Evolutionary conservation across 2,888 invertebrate genomes (phyloP).

Genomic region (Philopedon plagiatum): DNA sequence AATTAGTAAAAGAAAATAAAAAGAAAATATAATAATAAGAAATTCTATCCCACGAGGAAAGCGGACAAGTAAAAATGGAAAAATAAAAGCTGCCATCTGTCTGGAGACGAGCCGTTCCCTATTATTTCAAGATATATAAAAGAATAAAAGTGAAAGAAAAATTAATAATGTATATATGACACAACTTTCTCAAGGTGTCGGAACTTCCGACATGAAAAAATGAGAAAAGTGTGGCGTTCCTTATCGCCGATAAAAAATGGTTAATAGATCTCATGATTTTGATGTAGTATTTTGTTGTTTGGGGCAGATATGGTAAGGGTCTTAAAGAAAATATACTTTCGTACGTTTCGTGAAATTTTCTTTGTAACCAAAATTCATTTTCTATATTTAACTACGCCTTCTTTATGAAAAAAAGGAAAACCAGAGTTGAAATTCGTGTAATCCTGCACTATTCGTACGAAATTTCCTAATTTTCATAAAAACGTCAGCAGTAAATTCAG

Average conservation of each 20-base stretch:
- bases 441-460: background rate
- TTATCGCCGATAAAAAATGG: background rate
- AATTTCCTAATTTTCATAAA: background rate
- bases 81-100: conserved; percentile 39
- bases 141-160: conserved; percentile 33
- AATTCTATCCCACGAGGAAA: conserved; percentile 19
- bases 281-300: background rate
- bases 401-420: no score
- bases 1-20: conserved; percentile 25
- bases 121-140: conserved; percentile 25
- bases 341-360: no score
- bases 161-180: conserved; percentile 44
- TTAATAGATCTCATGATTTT: background rate
- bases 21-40: conserved; percentile 43
- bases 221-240: background rate
- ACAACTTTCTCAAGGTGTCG: conserved; percentile 30
- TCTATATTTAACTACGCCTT: no score
- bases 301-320: no score
- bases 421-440: no score
- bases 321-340: no score
- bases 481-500: background rate
- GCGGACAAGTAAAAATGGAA: conserved; percentile 32
- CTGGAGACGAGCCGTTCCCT: conserved; percentile 13
- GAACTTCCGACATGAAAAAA: conserved; percentile 28
- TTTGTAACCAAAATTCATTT: no score